Percentiles rank a stretch among this genome's conserved stretches.
phyloP scores from a whole-genome alignment of 2,888 invertebrate species.

The Buathra laborator region DNA sequence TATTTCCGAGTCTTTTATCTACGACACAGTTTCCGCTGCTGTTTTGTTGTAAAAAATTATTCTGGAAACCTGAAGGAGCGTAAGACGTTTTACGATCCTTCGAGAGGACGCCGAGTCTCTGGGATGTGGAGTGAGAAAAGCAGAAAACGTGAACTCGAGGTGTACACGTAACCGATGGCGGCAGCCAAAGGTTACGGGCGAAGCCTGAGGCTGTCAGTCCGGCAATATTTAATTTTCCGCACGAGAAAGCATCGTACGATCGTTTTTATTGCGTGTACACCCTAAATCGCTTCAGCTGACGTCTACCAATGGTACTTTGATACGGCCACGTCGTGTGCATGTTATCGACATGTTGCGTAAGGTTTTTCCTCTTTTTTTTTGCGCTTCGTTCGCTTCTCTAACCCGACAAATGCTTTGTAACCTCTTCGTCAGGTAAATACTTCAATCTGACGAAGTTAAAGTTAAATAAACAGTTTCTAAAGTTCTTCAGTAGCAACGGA shows the following conservation, averaged over 20 bases:
- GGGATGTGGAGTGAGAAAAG: not conserved
- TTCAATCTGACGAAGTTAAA: not conserved
- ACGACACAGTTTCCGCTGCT: not conserved
- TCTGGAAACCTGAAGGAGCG: slow-evolving; percentile 9
- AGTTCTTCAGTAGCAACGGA: not conserved
- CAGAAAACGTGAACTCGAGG: slow-evolving; percentile 33
- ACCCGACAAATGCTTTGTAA: slow-evolving; percentile 9
- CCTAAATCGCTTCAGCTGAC: slow-evolving; percentile 61
- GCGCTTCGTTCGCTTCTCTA: not conserved
- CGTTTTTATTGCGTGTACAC: slow-evolving; percentile 68
- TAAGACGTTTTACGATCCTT: slow-evolving; percentile 37
- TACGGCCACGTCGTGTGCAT: slow-evolving; percentile 30
- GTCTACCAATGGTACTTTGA: slow-evolving; percentile 31
- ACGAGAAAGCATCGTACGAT: slow-evolving; percentile 60
- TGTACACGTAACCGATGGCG: slow-evolving; percentile 14
- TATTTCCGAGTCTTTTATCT: no score
- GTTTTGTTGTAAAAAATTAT: slow-evolving; percentile 13
- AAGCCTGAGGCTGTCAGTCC: slow-evolving; percentile 55
- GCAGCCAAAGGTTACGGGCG: slow-evolving; percentile 42
- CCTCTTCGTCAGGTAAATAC: slow-evolving; percentile 14
- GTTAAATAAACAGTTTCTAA: not conserved
- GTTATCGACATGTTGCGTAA: slow-evolving; percentile 49
- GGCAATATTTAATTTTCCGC: slow-evolving; percentile 70
- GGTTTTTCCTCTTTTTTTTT: slow-evolving; percentile 10
- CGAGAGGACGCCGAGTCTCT: slow-evolving; percentile 26